Evolutionary conservation across 2,113 vertebrate genomes (phyloP).

Genomic region (Dipodomys stephensi): DNA sequence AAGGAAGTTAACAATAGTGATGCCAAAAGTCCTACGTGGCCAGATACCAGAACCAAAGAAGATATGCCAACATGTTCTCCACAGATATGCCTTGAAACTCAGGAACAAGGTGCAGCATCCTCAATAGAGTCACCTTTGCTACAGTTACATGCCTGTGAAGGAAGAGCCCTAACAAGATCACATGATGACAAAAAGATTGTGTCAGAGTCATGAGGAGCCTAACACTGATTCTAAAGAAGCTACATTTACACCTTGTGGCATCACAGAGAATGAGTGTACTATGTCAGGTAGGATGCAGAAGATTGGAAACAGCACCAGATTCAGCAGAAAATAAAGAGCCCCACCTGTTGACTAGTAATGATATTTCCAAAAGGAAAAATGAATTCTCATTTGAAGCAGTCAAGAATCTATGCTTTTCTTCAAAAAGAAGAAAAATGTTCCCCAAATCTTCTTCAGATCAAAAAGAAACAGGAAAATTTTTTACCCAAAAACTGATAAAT

Average conservation of each 20-base stretch:
- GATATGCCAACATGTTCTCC: conserved; percentile 85
- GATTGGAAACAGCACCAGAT: background rate
- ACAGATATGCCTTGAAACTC: conserved; percentile 60
- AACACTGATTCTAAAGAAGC: conserved; percentile 12
- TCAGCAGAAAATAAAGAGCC: conserved; percentile 41
- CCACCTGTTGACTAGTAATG: conserved; percentile 38
- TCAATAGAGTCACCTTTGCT: conserved; percentile 74
- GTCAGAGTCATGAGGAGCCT: conserved; percentile 30
- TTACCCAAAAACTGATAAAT: conserved; percentile 80
- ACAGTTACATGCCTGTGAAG: conserved; percentile 73
- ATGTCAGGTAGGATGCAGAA: accelerated
- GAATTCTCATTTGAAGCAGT: conserved; percentile 58
- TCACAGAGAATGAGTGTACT: background rate
- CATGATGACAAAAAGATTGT: background rate
- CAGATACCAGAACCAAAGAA: conserved; percentile 76
- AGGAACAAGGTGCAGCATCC: conserved; percentile 69
- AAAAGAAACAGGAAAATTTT: conserved; percentile 62
- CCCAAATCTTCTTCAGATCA: conserved; percentile 41
- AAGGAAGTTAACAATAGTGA: conserved; percentile 62
- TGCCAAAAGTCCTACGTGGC: background rate
- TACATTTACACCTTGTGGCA: background rate
- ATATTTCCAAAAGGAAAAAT: conserved; percentile 81
- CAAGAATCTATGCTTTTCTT: conserved; percentile 50
- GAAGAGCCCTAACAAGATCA: conserved; percentile 52
- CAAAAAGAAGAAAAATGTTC: conserved; percentile 83